Base-by-base conservation (phyloP, 2,797 vertebrate genomes). In the Orestias chungarensis region DNA sequence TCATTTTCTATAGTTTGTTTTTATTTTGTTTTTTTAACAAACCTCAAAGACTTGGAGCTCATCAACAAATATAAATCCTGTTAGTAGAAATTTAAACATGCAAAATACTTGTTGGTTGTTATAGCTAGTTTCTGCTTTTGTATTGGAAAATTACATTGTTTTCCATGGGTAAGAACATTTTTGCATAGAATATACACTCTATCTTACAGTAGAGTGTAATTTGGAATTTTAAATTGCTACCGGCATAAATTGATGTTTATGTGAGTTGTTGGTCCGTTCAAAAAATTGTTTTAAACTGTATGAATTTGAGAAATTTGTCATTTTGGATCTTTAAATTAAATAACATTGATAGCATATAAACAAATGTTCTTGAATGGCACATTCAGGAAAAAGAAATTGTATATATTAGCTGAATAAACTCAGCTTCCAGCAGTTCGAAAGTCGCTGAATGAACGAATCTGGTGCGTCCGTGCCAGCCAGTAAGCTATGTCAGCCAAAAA, bases 391-490 rank as follows among this genome's bases (percentile, higher is more conserved):
- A 10, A 64, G 4, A 62, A 46, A 49, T 44, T 25, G 3, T 43
- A 14, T 29, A 20, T 49, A 49, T 38, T 59, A 65, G 12, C 38
- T 44, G 18, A 42, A 11, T 27, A 43, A 47, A 23, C 40, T 46
- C 66, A 47, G 11, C 43, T 69, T 40, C 1, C 8, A 25, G n/a
- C 31, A 47, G 31, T 14, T 18, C 7, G 59, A 64, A 40, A 46
- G 68, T 20, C 46, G 65, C 25, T 27, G 0, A 23, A 66, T 54
- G 15, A 74, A 61, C 62, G 18, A 71, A 27, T 27, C 6, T 23
- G 12, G 25, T 15, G n/a, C 66, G n/a, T 35, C 70, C 61, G 55
- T 61, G 44, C 50, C 79, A 78, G 64, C 49, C 64, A 54, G 15
- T 43, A n/a, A 66, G 64, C 17, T 69, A 20, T 50, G 27, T 62